phyloP scores from a whole-genome alignment of 2,888 invertebrate genomes.

The Alcis repandata region DNA sequence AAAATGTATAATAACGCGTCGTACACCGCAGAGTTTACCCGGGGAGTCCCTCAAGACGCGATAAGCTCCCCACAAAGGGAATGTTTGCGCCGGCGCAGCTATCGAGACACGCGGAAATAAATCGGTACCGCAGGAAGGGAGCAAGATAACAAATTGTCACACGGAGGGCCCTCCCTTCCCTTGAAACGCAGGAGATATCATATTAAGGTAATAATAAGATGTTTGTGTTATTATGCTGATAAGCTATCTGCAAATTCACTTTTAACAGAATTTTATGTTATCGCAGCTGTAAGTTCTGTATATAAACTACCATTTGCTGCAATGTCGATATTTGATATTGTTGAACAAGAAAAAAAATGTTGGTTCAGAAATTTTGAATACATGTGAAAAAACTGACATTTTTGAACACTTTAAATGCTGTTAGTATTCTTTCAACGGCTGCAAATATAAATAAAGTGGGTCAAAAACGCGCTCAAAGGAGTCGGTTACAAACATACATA shows the following conservation, averaged over 20 bases:
- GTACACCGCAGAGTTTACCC: conserved; percentile 24
- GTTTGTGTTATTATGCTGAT: conserved; percentile 43
- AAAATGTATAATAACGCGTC: not conserved
- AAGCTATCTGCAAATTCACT: conserved; percentile 44
- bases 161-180: conserved; percentile 49
- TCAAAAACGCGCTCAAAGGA: no score
- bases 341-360: not conserved
- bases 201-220: conserved; percentile 42
- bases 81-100: conserved; percentile 78
- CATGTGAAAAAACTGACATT: not conserved
- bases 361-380: not conserved
- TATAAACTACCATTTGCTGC: conserved; percentile 2
- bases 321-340: not conserved
- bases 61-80: conserved; percentile 74
- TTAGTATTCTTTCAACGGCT: no score
- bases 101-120: conserved; percentile 82
- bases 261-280: conserved; percentile 38
- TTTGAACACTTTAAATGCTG: no score
- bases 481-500: no score
- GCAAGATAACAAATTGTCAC: conserved; percentile 75
- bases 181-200: conserved; percentile 39
- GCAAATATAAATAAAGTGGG: no score
- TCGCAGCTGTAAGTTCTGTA: conserved; percentile 21
- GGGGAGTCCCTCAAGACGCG: conserved; percentile 70
- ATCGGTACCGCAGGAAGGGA: conserved; percentile 81